Base-by-base conservation (phyloP, 2,888 invertebrate species). In the Apoda limacodes region DNA sequence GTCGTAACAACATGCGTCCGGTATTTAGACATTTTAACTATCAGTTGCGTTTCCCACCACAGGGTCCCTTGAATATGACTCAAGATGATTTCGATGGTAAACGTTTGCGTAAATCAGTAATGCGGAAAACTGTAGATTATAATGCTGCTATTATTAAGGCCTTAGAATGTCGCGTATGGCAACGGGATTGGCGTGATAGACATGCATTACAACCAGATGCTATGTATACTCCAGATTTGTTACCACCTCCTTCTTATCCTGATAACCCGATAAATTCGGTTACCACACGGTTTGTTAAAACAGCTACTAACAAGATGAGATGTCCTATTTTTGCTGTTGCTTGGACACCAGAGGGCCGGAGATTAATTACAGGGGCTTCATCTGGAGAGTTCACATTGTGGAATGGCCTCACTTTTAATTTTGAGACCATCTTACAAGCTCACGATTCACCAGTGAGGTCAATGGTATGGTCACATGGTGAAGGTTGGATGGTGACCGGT, bases 361-460 rank as follows among this genome's bases (percentile, higher is more conserved):
- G 99, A 46, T 82, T 99, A 39, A 94, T 99, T 4, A 99, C 99
- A 2, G 99, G 99, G 6, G 98, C 99, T 12, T 98, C 98, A 14
- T 98, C 98, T 32, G 99, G 99, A 24, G 99, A 99, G 76, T 99
- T 99, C 60, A 99, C 99, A 0, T 82, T 99, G 3, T 99, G 99
- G 99, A 99, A 99, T 83, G 99, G 99, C 15, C 85, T 99, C 14
- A 99, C 98, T n/a, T 99, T 99, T 75, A 99, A 99, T 82, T 99
- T 99, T 82, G 99, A 99, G 83, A 99, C 99, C n/a, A 99, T 99
- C 67, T 83, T 99, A 27, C 99, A 99, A 95, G 99, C 99, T n/a
- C 99, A 99, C 60, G 99, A 99, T 68, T 93, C 95, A 43, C 95
- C 98, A 7, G 98, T 99, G n/a, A 85, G 99, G 44, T 95, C 98